Base-by-base conservation (phyloP, 2,797 vertebrate genomes). In the Pangasius larnaudii region DNA sequence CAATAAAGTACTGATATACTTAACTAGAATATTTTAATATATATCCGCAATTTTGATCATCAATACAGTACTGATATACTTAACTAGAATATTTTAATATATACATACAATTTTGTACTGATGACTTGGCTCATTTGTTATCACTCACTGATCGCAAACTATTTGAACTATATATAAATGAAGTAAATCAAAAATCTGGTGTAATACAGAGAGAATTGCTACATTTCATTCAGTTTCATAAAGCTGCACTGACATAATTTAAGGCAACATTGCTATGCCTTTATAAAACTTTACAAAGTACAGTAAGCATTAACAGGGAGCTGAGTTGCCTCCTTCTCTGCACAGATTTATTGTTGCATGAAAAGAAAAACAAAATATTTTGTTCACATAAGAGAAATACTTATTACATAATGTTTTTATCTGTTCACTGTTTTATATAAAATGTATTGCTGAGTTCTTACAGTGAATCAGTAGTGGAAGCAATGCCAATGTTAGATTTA, bases 221-320 rank as follows among this genome's bases (percentile, higher is more conserved):
- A 39, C 33, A 79, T 36, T 36, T 58, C 53, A 24, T 22, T 5
- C 3, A 79, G 18, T 22, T 80, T 80, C 2, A 33, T 49, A 11
- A 78, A 78, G 30, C 8, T 78, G n/a, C 16, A 78, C 74, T 19
- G 75, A 19, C 2, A 53, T 3, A 53, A 53, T 53, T 53, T 33
- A 27, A 61, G 24, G 22, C n/a, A 69, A 53, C 33, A 39, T 18
- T 65, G 22, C 19, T 74, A 42, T 58, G 27, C 22, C 49, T 80
- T 71, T 71, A 56, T 81, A 81, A 72, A 87, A 30, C 74, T 63
- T 13, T 27, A 33, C 42, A 36, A 18, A 65, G 39, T 36, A 80
- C 63, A 86, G 6, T 27, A 27, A 69, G 30, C 61, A 46, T 51
- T 33, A 61, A 59, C 10, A 59, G 27, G 39, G 16, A 19, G 51